Percentiles rank a stretch among this genome's conserved stretches.
These are phyloP conservation scores for Poeciliopsis paucimaculata DNA, from an alignment of 2,797 vertebrate genomes.

Conservation along the genomic window DNA sequence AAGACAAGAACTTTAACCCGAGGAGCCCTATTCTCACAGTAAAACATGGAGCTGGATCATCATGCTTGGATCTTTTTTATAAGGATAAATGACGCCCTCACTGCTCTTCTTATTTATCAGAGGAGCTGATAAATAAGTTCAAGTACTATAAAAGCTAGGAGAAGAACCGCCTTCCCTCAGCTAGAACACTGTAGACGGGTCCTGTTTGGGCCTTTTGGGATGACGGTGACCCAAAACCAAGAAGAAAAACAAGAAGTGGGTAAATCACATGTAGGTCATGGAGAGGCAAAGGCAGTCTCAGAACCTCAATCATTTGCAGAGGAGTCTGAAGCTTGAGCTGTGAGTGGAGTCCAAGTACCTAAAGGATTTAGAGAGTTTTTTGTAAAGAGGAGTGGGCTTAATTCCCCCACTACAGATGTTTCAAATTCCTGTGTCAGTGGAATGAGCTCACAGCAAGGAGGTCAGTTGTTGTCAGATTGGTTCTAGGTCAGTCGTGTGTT, in stretches of 20 bases:
- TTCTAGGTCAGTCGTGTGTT: neutral
- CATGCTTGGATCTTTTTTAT: neutral
- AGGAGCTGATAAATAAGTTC: neutral
- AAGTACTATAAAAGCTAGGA: neutral
- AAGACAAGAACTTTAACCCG: neutral
- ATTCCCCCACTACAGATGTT: conserved; percentile 9
- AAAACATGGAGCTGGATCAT: neutral
- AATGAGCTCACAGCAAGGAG: conserved; percentile 4
- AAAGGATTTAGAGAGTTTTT: conserved; percentile 9
- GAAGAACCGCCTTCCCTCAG: neutral
- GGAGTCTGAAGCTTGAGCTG: neutral
- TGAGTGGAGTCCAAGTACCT: conserved; percentile 5
- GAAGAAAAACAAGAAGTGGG: neutral
- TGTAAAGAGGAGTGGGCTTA: conserved; percentile 4
- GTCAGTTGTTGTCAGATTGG: neutral
- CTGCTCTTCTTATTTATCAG: too few species aligned
- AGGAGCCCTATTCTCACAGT: neutral
- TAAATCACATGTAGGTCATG: neutral
- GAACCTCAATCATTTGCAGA: neutral
- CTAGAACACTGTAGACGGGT: neutral
- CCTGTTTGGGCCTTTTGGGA: neutral
- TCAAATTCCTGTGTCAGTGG: conserved; percentile 8
- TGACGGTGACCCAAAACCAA: neutral
- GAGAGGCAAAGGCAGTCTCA: neutral
- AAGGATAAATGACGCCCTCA: neutral